These are phyloP conservation scores for Sericinus montela DNA, from an alignment of 2,888 invertebrate genomes.

Conservation along the genomic window DNA sequence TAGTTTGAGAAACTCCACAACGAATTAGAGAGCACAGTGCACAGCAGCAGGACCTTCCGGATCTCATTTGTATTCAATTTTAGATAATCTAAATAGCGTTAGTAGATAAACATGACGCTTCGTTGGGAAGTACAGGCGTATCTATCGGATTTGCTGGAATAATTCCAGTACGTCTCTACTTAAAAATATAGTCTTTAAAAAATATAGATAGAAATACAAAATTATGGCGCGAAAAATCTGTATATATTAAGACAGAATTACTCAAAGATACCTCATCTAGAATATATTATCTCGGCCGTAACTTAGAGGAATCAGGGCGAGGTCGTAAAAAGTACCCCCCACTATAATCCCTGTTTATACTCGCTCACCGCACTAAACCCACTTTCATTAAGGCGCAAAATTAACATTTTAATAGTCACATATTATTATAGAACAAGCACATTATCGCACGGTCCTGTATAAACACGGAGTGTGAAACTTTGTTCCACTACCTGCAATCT, in stretches of 20 bases:
- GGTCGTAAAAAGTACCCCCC: constrained; percentile 63
- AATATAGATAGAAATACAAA: too few species aligned
- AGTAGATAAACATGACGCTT: constrained; percentile 14
- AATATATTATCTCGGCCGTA: constrained; percentile 19
- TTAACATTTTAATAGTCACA: constrained; percentile 73
- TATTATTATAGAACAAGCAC: constrained; percentile 63
- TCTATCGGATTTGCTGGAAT: constrained; percentile 5
- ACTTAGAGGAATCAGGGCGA: constrained; percentile 48
- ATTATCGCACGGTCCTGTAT: constrained; percentile 48
- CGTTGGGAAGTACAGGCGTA: constrained; percentile 2
- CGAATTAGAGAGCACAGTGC: constrained; percentile 10
- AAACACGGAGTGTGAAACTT: constrained; percentile 1
- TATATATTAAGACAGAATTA: constrained; percentile 21
- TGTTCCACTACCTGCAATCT: background rate
- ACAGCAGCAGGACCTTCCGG: constrained; percentile 4
- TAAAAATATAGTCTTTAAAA: too few species aligned
- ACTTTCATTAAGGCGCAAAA: constrained; percentile 70
- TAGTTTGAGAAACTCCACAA: constrained; percentile 2
- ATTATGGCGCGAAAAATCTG: too few species aligned
- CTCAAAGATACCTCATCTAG: constrained; percentile 23
- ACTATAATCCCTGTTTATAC: constrained; percentile 65
- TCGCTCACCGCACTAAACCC: constrained; percentile 62
- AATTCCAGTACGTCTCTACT: background rate
- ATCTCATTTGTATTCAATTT: constrained; percentile 17
- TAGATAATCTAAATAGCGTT: constrained; percentile 16